phyloP scores from a whole-genome alignment of 2,113 vertebrate species.

The Ranitomeya imitator region DNA sequence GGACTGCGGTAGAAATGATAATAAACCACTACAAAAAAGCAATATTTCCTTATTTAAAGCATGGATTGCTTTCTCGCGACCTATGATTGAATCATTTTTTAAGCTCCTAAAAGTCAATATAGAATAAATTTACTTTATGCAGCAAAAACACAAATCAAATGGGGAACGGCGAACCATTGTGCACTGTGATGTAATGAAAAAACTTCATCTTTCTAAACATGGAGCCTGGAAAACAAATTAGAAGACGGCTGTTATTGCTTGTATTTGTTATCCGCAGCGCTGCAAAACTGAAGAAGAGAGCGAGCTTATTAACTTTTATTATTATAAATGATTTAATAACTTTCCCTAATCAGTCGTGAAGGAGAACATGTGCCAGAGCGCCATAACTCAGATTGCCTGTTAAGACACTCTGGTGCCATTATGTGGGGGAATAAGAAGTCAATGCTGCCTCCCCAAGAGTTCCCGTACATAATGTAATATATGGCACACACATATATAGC shows the following conservation, averaged over 20 bases:
- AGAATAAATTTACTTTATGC: slow-evolving; percentile 42
- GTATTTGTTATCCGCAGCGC: slow-evolving; percentile 45
- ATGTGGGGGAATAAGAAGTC: neutral
- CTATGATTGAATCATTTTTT: slow-evolving; percentile 48
- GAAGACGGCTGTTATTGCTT: slow-evolving; percentile 32
- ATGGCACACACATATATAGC: too few species aligned
- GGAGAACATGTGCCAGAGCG: neutral
- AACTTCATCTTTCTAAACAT: slow-evolving; percentile 48
- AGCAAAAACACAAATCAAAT: slow-evolving; percentile 38
- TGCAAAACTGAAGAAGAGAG: slow-evolving; percentile 9
- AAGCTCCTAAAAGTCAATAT: slow-evolving; percentile 52
- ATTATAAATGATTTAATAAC: slow-evolving; percentile 56
- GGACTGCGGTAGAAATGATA: slow-evolving; percentile 24
- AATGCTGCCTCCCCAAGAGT: neutral
- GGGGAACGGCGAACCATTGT: neutral
- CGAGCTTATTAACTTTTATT: slow-evolving; percentile 49
- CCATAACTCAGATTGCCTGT: neutral
- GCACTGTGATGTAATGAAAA: slow-evolving; percentile 48
- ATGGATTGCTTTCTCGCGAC: neutral
- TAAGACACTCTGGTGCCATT: neutral
- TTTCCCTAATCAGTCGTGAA: slow-evolving; percentile 39
- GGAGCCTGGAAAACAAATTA: slow-evolving; percentile 39
- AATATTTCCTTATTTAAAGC: slow-evolving; percentile 47
- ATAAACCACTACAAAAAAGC: slow-evolving; percentile 24
- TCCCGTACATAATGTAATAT: neutral